phyloP scores from a whole-genome alignment of 2,888 invertebrate genomes.

The Podabrus alpinus region DNA sequence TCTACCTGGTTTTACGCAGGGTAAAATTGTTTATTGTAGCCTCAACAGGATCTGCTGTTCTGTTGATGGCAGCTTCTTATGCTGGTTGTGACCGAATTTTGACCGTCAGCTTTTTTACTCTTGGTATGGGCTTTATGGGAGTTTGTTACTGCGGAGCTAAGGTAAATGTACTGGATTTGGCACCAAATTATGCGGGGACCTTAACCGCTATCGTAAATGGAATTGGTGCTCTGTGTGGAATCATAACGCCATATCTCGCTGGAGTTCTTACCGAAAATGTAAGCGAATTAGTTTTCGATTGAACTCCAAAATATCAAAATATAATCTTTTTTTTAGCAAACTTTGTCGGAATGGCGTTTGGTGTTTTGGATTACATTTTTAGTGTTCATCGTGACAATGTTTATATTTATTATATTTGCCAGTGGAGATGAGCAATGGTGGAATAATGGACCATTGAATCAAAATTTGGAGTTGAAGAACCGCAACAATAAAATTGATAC shows the following conservation, averaged over 20 bases:
- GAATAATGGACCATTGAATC: constrained; percentile 57
- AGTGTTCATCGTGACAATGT: constrained; percentile 69
- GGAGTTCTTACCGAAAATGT: constrained; percentile 65
- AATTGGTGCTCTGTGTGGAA: constrained; percentile 63
- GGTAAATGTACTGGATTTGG: constrained; percentile 66
- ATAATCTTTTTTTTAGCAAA: constrained; percentile 57
- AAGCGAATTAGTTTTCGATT: constrained; percentile 40
- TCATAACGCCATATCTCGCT: constrained; percentile 64
- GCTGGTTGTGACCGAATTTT: constrained; percentile 4
- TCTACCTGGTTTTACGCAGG: background rate
- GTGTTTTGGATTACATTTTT: constrained; percentile 82
- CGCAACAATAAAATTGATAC: background rate
- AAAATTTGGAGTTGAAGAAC: background rate
- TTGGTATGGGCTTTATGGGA: constrained; percentile 57
- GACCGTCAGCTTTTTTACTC: constrained; percentile 4
- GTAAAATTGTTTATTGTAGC: constrained; percentile 1
- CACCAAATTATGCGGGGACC: constrained; percentile 65
- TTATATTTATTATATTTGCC: constrained; percentile 71
- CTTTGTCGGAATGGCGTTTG: constrained; percentile 70
- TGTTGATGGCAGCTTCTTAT: constrained; percentile 3
- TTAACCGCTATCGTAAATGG: constrained; percentile 66
- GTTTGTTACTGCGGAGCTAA: constrained; percentile 69
- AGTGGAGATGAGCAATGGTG: constrained; percentile 77
- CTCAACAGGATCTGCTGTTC: constrained; percentile 4
- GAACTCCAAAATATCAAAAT: background rate